Evolutionary conservation across 2,888 invertebrate species (phyloP).

Genomic region (Nemotelus nigrinus): DNA sequence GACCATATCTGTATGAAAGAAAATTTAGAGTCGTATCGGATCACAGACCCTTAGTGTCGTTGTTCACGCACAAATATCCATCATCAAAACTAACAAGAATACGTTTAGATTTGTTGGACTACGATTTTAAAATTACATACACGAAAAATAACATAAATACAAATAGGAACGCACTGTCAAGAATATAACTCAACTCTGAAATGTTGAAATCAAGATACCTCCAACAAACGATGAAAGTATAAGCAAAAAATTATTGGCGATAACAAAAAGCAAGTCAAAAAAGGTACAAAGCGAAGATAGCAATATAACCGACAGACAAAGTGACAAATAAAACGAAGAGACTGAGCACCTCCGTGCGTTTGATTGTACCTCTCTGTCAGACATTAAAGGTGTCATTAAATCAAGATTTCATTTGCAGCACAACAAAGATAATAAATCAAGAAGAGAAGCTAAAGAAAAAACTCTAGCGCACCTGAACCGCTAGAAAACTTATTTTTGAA

Average conservation of each 20-base stretch:
- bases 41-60: constrained; percentile 50
- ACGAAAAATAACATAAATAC: constrained; percentile 51
- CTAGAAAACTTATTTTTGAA: too few relatives aligned
- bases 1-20: constrained; percentile 56
- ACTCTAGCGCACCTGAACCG: too few relatives aligned
- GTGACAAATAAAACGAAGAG: too few relatives aligned
- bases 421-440: too few relatives aligned
- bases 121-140: constrained; percentile 53
- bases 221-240: neutral
- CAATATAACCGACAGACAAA: too few relatives aligned
- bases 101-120: constrained; percentile 55
- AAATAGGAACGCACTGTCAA: constrained; percentile 56
- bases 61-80: constrained; percentile 54
- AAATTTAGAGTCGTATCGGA: constrained; percentile 12
- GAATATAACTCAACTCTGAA: neutral
- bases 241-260: neutral
- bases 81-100: constrained; percentile 55
- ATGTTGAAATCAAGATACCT: neutral
- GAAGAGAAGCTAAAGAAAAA: too few relatives aligned
- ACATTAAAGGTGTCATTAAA: too few relatives aligned
- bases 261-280: constrained; percentile 15
- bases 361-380: too few relatives aligned
- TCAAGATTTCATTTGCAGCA: too few relatives aligned
- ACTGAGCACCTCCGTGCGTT: too few relatives aligned
- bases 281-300: neutral